Percentiles rank a stretch among this genome's conserved stretches.
phyloP scores from a whole-genome alignment of 2,113 vertebrate species.

The Trichechus manatus region DNA sequence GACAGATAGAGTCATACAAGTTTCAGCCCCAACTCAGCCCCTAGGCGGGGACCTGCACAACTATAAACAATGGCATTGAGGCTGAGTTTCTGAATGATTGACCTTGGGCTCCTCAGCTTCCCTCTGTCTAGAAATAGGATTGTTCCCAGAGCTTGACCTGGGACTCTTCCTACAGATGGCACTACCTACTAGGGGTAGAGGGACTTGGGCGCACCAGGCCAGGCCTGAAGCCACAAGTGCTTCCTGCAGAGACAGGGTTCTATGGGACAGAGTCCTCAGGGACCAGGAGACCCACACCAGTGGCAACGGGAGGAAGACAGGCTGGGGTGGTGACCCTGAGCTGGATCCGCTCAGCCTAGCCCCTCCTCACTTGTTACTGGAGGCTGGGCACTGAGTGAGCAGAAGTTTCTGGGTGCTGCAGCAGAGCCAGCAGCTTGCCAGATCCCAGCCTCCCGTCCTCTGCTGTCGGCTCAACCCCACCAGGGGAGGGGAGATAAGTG shows the following conservation, averaged over 20 bases:
- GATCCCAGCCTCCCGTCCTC: neutral
- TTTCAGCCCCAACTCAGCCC: too few relatives aligned
- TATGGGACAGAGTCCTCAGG: neutral
- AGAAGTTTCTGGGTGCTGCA: neutral
- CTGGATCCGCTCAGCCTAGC: neutral
- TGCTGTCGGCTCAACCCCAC: neutral
- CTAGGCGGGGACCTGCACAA: neutral
- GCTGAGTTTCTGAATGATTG: neutral
- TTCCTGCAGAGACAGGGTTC: neutral
- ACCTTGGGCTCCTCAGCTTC: neutral
- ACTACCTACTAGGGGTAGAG: neutral
- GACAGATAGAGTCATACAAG: neutral
- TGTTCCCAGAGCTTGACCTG: neutral
- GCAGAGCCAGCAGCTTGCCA: accelerated
- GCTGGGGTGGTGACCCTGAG: neutral
- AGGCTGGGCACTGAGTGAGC: neutral
- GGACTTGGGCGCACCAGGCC: accelerated
- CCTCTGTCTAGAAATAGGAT: neutral
- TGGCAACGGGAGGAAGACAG: neutral
- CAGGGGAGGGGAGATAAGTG: neutral
- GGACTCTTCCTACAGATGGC: neutral
- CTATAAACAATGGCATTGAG: neutral
- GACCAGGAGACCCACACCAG: neutral
- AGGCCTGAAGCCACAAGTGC: neutral
- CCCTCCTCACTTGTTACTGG: neutral